These are phyloP conservation scores for Scylla paramamosain DNA, from an alignment of 1,140 invertebrate species.

Conservation along the genomic window DNA sequence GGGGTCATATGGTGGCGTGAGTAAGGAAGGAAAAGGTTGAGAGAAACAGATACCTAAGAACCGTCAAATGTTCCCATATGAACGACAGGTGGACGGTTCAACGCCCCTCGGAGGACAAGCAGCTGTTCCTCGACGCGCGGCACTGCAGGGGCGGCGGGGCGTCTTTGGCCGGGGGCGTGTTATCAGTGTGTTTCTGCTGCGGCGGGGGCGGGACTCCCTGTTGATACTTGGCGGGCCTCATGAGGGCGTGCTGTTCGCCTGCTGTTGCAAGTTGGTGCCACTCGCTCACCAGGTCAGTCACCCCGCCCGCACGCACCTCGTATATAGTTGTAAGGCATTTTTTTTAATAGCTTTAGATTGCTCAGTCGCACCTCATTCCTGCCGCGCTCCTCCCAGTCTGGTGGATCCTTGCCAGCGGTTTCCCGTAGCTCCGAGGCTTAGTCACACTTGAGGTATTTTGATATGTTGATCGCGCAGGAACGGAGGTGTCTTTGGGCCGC, in stretches of 20 bases:
- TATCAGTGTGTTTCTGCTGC: background rate
- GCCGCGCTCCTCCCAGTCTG: background rate
- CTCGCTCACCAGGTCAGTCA: background rate
- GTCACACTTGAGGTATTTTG: background rate
- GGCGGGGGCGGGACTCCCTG: background rate
- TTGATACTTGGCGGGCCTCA: background rate
- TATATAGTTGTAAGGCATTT: background rate
- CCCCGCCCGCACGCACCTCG: background rate
- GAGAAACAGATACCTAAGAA: background rate
- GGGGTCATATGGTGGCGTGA: no score
- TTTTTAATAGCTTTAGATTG: background rate
- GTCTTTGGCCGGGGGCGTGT: background rate
- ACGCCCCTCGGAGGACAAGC: background rate
- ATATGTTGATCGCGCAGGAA: background rate
- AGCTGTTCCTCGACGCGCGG: background rate
- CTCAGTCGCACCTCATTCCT: background rate
- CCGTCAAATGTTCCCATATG: background rate
- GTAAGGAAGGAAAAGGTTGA: no score
- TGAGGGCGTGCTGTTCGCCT: background rate
- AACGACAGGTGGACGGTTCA: background rate
- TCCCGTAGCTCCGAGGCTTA: background rate
- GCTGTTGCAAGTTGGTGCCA: no score
- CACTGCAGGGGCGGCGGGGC: background rate
- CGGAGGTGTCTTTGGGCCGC: background rate
- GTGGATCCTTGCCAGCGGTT: background rate